Evolutionary conservation across 1,140 invertebrate genomes (phyloP), one percentile per base, ranked within the genome.

Genomic region (Caenorhabditis remanei): DNA sequence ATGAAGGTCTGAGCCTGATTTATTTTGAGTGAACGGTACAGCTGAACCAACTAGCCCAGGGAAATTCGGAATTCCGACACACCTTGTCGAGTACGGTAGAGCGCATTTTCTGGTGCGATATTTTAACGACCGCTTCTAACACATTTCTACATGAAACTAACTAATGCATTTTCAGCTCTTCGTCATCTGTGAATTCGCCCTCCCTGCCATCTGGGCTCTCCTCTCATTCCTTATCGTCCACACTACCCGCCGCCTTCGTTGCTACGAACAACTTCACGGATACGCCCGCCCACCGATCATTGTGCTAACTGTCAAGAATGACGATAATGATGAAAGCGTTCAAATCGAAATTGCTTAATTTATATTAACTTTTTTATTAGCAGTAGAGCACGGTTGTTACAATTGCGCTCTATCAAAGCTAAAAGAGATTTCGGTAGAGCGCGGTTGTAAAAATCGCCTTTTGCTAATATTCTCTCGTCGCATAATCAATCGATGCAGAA

Each of bases 201-300:
- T 88, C 13, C 87, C 87, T 11, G 65, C 55, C 19, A 85, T 85
- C 63, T 88, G 87, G 87, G 83, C 83, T 58, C 75, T 87, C 7
- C 61, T 87, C 2, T 87, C 86, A 2, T 56, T 87, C n/a, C 61
- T 87, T n/a, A 87, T 87, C 21, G 86, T 87, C 43, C 86, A 75
- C n/a, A 84, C 86, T 8, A 87, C 82, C 19, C 75, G 71, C 16
- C 40, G 82, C 11, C 82, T 87, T 14, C 75, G 86, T 9, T 87
- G 56, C 8, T 88, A 79, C 32, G 87, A 88, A 40, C 83, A 85
- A 75, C 58, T 87, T n/a, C 89, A 88, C 82, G 86, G 87, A 46
- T 89, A 89, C 32, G 84, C 75, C 8, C 89, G 90, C 43, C 89
- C 89, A 40, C 89, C 89, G 40, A 87, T 89, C 43, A 89, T 89